A percentile compares a stretch with the other conserved stretches of the same genome.
Evolutionary conservation across 2,888 invertebrate species (phyloP).

Genomic region (Alitta virens): DNA sequence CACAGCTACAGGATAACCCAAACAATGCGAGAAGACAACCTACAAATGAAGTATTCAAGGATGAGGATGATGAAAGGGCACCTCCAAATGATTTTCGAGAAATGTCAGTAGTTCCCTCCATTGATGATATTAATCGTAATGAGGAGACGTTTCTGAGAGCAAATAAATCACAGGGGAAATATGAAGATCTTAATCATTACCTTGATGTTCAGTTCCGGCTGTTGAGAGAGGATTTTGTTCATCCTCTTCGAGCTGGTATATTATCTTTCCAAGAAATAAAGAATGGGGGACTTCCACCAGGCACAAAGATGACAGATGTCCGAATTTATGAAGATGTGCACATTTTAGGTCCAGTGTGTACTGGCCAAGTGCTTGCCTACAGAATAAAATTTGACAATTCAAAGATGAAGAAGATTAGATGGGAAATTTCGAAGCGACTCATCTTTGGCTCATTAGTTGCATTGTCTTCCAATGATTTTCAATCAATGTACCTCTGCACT

Average conservation of each 20-base stretch:
- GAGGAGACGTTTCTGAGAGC: slow-evolving; percentile 60
- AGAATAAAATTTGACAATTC: slow-evolving; percentile 27
- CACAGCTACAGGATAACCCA: neutral
- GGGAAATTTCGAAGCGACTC: slow-evolving; percentile 64
- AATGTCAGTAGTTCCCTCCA: slow-evolving; percentile 50
- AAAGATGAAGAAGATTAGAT: slow-evolving; percentile 34
- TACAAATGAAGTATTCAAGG: neutral
- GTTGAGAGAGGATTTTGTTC: slow-evolving; percentile 76
- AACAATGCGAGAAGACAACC: neutral
- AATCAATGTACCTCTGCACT: slow-evolving; percentile 69
- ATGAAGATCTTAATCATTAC: slow-evolving; percentile 68
- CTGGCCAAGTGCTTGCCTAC: slow-evolving; percentile 32
- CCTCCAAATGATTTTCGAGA: slow-evolving; percentile 59
- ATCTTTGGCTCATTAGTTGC: slow-evolving; percentile 73
- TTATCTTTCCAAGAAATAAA: slow-evolving; percentile 39
- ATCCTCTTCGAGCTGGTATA: slow-evolving; percentile 71
- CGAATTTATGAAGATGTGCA: slow-evolving; percentile 36
- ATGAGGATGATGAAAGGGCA: slow-evolving; percentile 13
- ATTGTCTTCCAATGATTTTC: slow-evolving; percentile 70
- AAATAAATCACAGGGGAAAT: slow-evolving; percentile 66
- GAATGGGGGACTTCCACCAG: neutral
- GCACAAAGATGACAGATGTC: slow-evolving; percentile 17
- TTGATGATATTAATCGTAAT: slow-evolving; percentile 45
- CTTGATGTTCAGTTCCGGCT: slow-evolving; percentile 76
- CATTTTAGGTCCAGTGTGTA: slow-evolving; percentile 31